Base-by-base conservation (phyloP, 2,113 vertebrate genomes). In the Raja brachyura region DNA sequence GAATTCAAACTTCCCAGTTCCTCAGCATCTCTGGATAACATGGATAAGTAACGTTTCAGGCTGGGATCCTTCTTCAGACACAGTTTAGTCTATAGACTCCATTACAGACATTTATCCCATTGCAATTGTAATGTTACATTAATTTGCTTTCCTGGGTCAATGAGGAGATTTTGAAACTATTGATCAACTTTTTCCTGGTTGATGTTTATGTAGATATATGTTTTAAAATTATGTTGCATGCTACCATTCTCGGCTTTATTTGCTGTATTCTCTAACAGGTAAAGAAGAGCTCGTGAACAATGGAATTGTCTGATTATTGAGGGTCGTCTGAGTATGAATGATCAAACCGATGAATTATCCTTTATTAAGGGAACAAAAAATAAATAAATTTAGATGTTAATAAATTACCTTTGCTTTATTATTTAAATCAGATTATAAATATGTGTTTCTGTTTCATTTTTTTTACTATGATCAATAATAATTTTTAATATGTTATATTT, bases 401-500 rank as follows among this genome's bases (percentile, higher is more conserved):
- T 90, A 90, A 90, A 25, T 68, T 7, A 33, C 39, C 25, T 70
- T 13, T 90, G 66, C 16, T 33, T 90, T 16, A 20, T 39, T 20
- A 68, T 90, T 39, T 39, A 4, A 22, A 33, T 33, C n/a, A 70
- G 63, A 70, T 33, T 48, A 48, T 25, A 39, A 90, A 88, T 5
- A 39, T 14, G 20, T 28, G 11, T 86, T 78, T 48, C 48, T 25
- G 48, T 56, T 81, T 83, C 20, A 83, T 48, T 48, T 54, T 81
- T 9, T 54, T 33, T 14, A 81, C 39, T 63, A 88, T 68, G 85
- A 66, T 66, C 16, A 68, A 70, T 70, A 0, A 48, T 14, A 7
- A 73, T 94, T 76, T 33, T 56, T 75, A n/a, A 93, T 78, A 2
- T 93, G 94, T 93, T 93, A 93, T 75, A 94, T 94, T 93, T 93